Conservation (phyloP, 2,888 invertebrate species). For the Xylophagus ater region DNA sequence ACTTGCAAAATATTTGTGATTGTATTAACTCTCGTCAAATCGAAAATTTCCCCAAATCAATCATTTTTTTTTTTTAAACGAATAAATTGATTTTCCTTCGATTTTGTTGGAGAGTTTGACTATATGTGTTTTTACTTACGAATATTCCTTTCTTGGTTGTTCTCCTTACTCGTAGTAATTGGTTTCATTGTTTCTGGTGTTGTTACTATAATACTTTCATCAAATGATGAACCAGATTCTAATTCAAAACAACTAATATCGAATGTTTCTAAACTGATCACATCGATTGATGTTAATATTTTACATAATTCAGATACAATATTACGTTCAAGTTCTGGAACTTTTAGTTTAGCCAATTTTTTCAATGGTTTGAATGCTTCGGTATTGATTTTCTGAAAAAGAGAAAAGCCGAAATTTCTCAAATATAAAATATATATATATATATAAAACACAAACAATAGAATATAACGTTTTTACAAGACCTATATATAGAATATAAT, state of each 20-base stretch:
- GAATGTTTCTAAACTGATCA: constrained; percentile 32
- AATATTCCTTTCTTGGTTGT: neutral
- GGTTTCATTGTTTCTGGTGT: constrained; percentile 10
- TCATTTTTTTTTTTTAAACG: too few relatives aligned
- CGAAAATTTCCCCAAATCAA: too few relatives aligned
- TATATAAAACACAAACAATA: too few relatives aligned
- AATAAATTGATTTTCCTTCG: too few relatives aligned
- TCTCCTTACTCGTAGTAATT: neutral
- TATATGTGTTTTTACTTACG: too few relatives aligned
- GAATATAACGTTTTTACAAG: too few relatives aligned
- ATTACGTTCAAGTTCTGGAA: constrained; percentile 30
- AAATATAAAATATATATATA: too few relatives aligned
- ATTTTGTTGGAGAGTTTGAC: too few relatives aligned
- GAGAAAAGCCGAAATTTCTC: neutral
- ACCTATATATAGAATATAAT: neutral
- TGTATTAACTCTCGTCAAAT: neutral
- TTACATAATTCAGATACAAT: constrained; percentile 33
- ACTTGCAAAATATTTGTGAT: too few relatives aligned
- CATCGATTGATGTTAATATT: constrained; percentile 33
- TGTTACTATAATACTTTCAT: constrained; percentile 27
- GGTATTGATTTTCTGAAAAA: constrained; percentile 34
- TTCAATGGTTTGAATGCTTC: constrained; percentile 34
- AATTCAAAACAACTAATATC: constrained; percentile 37
- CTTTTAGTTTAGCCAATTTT: constrained; percentile 32
- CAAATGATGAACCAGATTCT: constrained; percentile 33